Conservation (phyloP, 2,797 vertebrate species). For the Karalla daura region DNA sequence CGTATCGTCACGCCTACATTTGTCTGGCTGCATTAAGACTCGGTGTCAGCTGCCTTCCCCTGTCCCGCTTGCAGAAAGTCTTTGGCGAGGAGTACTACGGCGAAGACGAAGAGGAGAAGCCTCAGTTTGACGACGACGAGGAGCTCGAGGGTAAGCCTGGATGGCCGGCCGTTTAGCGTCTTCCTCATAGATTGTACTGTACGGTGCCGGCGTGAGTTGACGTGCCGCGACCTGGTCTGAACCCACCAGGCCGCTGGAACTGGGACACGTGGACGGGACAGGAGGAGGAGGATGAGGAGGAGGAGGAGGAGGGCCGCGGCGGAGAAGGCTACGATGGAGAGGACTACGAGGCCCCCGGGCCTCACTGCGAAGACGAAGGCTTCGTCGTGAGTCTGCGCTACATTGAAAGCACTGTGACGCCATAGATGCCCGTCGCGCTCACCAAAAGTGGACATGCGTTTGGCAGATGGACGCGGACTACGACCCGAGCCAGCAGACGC, state of each 20-base stretch:
- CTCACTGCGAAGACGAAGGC: slow-evolving; percentile 87
- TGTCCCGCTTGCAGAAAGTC: slow-evolving; percentile 85
- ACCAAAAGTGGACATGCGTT: background rate
- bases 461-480: slow-evolving; percentile 93
- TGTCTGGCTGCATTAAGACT: no score
- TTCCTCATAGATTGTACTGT: no score
- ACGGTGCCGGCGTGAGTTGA: no score
- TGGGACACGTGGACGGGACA: slow-evolving; percentile 90
- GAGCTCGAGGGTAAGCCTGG: slow-evolving; percentile 83
- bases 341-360: slow-evolving; percentile 38
- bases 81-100: slow-evolving; percentile 90
- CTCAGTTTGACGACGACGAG: slow-evolving; percentile 88
- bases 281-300: slow-evolving; percentile 56
- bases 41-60: no score
- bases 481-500: slow-evolving; percentile 80
- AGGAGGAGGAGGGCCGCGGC: slow-evolving; percentile 11
- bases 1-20: no score
- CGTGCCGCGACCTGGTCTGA: background rate
- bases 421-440: no score
- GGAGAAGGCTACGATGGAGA: slow-evolving; percentile 42
- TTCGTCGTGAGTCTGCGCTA: slow-evolving; percentile 83
- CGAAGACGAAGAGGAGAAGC: slow-evolving; percentile 86
- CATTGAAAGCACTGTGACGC: no score
- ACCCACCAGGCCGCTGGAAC: slow-evolving; percentile 89
- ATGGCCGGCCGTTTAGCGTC: no score